These are phyloP conservation scores for Metopolophium dirhodum DNA, from an alignment of 1,140 invertebrate genomes.

Conservation along the genomic window DNA sequence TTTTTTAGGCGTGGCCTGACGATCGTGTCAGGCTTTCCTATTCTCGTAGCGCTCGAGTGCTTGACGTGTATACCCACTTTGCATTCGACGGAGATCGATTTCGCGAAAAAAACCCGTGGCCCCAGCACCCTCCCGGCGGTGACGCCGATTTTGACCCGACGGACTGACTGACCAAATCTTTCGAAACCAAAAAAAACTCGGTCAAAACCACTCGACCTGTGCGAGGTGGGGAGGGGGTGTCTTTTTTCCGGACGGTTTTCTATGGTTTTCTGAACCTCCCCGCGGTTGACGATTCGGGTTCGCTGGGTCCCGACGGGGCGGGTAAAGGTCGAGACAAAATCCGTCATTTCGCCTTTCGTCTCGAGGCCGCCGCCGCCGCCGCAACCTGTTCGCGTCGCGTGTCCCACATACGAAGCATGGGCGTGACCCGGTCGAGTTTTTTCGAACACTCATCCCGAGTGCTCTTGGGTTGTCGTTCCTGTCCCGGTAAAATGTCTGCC, in stretches of 20 bases:
- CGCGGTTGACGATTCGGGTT: background rate
- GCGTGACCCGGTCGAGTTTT: conserved; percentile 26
- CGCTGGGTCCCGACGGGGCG: background rate
- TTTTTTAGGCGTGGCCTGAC: conserved; percentile 39
- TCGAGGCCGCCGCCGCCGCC: background rate
- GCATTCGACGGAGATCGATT: background rate
- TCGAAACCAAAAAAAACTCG: background rate
- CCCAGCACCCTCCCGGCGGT: background rate
- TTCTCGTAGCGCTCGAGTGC: background rate
- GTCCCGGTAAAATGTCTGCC: background rate
- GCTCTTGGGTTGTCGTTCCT: background rate
- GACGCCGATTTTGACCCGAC: background rate
- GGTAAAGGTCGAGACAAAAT: background rate
- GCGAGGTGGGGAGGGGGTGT: too few species aligned
- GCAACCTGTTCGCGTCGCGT: conserved; percentile 33
- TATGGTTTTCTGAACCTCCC: background rate
- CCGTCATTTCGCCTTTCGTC: background rate
- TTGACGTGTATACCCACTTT: background rate
- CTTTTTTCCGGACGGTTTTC: background rate
- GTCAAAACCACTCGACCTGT: background rate
- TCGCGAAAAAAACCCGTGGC: background rate
- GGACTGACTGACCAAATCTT: background rate
- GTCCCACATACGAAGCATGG: conserved; percentile 33
- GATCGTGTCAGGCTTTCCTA: background rate
- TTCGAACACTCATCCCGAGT: background rate